These are phyloP conservation scores for Onychorhynchus coronatus DNA, from an alignment of 2,113 vertebrate genomes.

Conservation along the genomic window DNA sequence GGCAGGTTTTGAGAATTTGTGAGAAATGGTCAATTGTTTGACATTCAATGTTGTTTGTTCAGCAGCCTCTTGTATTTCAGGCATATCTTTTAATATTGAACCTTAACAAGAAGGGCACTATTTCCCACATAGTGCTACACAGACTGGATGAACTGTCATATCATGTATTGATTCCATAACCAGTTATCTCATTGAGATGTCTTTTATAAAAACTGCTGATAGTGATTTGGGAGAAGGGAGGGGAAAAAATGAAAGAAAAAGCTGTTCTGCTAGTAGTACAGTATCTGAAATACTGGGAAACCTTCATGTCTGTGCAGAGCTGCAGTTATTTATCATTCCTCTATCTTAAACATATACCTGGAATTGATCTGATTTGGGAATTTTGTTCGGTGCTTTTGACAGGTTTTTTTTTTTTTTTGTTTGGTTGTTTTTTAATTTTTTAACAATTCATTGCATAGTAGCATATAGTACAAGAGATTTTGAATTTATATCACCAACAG, in stretches of 20 bases:
- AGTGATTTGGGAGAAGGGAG: conserved; percentile 25
- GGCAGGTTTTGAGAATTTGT: conserved; percentile 46
- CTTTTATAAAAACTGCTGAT: conserved; percentile 62
- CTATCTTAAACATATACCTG: background rate
- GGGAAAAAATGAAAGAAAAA: background rate
- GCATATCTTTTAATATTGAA: conserved; percentile 68
- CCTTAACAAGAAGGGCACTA: conserved; percentile 60
- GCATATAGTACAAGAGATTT: background rate
- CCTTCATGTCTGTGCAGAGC: background rate
- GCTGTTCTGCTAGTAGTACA: background rate
- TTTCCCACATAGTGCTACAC: background rate
- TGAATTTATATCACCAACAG: background rate
- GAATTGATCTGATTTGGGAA: background rate
- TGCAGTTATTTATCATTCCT: conserved; percentile 6
- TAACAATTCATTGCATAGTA: background rate
- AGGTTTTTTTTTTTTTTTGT: background rate
- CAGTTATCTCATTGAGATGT: conserved; percentile 59
- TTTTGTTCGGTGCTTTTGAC: background rate
- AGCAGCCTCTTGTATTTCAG: conserved; percentile 65
- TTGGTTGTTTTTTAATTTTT: too few species aligned
- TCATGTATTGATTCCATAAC: conserved; percentile 66
- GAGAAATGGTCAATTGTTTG: conserved; percentile 64
- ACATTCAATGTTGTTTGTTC: conserved; percentile 68
- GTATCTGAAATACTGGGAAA: conserved; percentile 8
- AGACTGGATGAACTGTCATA: conserved; percentile 56